Percentiles rank a stretch among this genome's conserved stretches.
Evolutionary conservation across 2,113 vertebrate genomes (phyloP).

Genomic region (Hydropotes inermis): DNA sequence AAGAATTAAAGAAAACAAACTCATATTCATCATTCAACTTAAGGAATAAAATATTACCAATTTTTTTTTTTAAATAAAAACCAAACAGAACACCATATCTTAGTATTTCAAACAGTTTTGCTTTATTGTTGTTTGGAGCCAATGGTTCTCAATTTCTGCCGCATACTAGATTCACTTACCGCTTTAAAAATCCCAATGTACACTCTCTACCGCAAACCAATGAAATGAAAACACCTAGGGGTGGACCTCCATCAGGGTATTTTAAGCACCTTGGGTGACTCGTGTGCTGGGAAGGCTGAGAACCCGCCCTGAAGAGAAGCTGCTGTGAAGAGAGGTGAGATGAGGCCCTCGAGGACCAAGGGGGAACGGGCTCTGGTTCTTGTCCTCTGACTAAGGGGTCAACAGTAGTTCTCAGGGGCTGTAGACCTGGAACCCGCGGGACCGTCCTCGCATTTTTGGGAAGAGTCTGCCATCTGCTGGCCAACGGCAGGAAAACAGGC

Average conservation of each 20-base stretch:
- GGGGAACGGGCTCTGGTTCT: background rate
- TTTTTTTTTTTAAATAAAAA: background rate
- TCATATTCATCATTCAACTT: background rate
- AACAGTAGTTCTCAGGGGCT: background rate
- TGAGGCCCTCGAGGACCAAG: accelerated
- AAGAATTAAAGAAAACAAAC: background rate
- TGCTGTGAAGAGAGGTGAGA: too few relatives aligned
- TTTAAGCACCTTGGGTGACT: background rate
- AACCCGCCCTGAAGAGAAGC: background rate
- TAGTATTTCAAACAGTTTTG: background rate
- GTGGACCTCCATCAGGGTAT: background rate
- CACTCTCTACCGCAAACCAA: background rate
- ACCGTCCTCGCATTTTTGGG: background rate
- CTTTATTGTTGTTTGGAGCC: background rate
- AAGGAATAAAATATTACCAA: background rate
- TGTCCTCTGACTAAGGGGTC: too few relatives aligned
- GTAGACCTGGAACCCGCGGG: accelerated
- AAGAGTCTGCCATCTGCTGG: conserved; percentile 65
- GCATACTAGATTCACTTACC: background rate
- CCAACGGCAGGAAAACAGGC: background rate
- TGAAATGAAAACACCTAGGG: background rate
- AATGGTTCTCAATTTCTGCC: background rate
- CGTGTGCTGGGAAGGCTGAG: background rate
- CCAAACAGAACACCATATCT: background rate
- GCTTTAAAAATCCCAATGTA: background rate